These are phyloP conservation scores for Theristicus caerulescens DNA, from an alignment of 2,113 vertebrate genomes.

Conservation along the genomic window DNA sequence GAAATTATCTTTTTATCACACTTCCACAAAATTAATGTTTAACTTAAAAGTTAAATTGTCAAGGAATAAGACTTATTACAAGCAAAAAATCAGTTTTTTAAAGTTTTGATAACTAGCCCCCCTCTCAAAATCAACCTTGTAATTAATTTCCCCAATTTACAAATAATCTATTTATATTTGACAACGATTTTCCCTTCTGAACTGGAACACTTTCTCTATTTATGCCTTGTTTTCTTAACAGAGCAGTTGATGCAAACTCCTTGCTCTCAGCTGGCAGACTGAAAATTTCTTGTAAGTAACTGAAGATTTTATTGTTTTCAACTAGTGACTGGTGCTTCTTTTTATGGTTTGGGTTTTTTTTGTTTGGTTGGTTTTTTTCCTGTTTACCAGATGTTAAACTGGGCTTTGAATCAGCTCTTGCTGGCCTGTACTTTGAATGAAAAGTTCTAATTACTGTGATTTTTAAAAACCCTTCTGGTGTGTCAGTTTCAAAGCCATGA, in stretches of 20 bases:
- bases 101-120: not conserved
- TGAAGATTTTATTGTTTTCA: not conserved
- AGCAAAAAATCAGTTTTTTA: accelerated
- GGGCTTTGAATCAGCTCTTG: constrained; percentile 20
- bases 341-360: not conserved
- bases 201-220: not conserved
- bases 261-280: not conserved
- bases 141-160: not conserved
- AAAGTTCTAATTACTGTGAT: constrained; percentile 54
- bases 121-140: not conserved
- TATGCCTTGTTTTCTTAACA: not conserved
- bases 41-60: not conserved
- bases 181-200: not conserved
- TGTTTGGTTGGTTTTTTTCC: not conserved
- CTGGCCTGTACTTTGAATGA: constrained; percentile 3
- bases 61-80: not conserved
- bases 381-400: constrained; percentile 24
- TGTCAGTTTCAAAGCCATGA: constrained; percentile 14
- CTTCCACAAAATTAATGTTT: not conserved
- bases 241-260: not conserved
- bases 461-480: constrained; percentile 25
- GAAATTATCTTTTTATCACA: not conserved
- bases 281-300: not conserved
- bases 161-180: not conserved
- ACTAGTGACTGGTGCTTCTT: not conserved